Evolutionary conservation across 35 echinoderm and acorn worm genomes (phyloP).

Genomic region (Ophioderma brevispina): DNA sequence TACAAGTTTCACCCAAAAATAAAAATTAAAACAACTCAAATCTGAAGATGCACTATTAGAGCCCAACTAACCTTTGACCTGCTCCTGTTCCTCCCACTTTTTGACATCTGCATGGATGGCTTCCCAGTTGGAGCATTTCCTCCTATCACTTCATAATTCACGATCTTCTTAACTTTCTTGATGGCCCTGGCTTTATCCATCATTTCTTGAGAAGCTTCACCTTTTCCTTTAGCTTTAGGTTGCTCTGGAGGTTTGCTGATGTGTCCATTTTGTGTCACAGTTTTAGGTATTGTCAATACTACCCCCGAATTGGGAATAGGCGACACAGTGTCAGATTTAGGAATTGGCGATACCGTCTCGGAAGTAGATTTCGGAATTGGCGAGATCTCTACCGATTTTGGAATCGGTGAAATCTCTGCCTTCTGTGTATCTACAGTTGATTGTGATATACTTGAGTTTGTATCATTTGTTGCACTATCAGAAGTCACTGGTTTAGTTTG

Average conservation of each 20-base stretch:
- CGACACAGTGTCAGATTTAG: background rate
- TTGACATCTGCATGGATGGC: constrained; percentile 41
- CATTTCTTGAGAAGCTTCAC: background rate
- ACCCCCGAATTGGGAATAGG: background rate
- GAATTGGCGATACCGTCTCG: background rate
- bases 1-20: no score
- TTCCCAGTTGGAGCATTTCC: constrained; percentile 66
- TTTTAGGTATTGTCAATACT: background rate
- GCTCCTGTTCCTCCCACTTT: background rate
- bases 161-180: constrained; percentile 62
- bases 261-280: background rate
- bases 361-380: background rate
- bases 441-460: background rate
- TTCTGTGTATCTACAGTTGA: background rate
- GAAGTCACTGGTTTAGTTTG: background rate
- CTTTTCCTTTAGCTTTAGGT: background rate
- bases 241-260: background rate
- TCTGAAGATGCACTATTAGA: no score
- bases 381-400: background rate
- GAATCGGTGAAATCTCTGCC: background rate
- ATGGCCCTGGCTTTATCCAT: background rate
- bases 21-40: no score
- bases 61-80: background rate
- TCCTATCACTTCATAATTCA: constrained; percentile 45
- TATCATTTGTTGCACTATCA: background rate